Conservation (phyloP, 30 jellyfish, hydroid and myxozoan species). For the Hydra vulgaris region DNA sequence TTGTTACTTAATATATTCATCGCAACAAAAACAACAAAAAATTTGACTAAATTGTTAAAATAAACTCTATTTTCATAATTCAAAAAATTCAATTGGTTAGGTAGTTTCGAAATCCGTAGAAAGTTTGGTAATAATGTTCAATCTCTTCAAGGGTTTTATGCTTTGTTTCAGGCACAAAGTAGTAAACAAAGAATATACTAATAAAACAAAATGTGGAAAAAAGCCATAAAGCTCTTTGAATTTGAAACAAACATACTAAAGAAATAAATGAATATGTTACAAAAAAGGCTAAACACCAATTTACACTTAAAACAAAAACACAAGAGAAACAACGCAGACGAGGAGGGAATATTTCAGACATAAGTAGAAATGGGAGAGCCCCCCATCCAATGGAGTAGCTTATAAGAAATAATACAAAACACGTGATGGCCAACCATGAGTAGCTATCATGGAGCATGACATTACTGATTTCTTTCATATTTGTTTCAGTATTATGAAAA, state of each 20-base stretch:
- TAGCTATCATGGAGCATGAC: no score
- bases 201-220: background rate
- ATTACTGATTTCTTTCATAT: no score
- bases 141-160: background rate
- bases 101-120: background rate
- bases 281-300: conserved; percentile 9
- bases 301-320: background rate
- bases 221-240: conserved; percentile 6
- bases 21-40: no score
- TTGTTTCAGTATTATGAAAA: no score
- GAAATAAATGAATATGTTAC: background rate
- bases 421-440: background rate
- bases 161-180: background rate
- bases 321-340: conserved; percentile 17
- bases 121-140: background rate
- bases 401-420: background rate
- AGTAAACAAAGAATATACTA: background rate
- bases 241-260: background rate
- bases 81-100: background rate
- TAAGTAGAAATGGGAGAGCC: conserved; percentile 22
- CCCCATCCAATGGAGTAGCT: conserved; percentile 23
- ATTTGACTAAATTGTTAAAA: no score
- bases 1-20: no score
- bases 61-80: no score
- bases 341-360: conserved; percentile 25